Evolutionary conservation across 2,113 vertebrate genomes (phyloP), one percentile per base, ranked within the genome.

Genomic region (Empidonax traillii): DNA sequence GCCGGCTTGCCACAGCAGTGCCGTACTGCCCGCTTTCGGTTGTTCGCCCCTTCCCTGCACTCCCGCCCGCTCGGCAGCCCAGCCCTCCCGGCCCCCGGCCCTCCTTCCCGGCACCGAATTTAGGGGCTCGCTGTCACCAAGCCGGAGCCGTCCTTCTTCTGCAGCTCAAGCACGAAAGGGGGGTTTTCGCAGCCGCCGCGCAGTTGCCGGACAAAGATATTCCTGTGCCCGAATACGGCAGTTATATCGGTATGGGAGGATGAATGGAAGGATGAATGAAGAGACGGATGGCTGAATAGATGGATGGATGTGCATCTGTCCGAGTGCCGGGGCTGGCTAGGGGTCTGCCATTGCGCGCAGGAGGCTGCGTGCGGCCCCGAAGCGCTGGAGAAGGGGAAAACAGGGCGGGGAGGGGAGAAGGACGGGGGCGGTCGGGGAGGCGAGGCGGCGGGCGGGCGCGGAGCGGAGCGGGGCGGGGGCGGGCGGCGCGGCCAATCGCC

Each of bases 401-500:
- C 63, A 46, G n/a, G 85, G 92, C 80, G 71, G 49, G 56, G 56
- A 44, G 11, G 21, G 84, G 46, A 78, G 78, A 76, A 90, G 90
- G 63, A 72, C 25, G 66, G 59, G 31, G 39, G 93, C 85, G 67
- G 74, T 24, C 66, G 71, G 74, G 39, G 39, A 39, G 39, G 39
- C 39, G 39, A 39, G 39, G 39, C 39, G 39, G 39, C 39, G 39
- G 39, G 39, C 39, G 39, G 10, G 39, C 39, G 39, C 39, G 39
- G 39, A 39, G 39, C 39, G 39, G 39, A 39, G 39, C 39, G 39
- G 39, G 39, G 39, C 39, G 39, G 39, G 31, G 39, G 93, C 85
- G 67, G 74, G 25, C 67, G 71, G 74, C 68, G 63, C 93, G 97
- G 97, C 98, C 98, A 97, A 98, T 98, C 91, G 96, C 85, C 94